Conservation (phyloP, 2,888 invertebrate genomes). For the Eupithecia vulgata region DNA sequence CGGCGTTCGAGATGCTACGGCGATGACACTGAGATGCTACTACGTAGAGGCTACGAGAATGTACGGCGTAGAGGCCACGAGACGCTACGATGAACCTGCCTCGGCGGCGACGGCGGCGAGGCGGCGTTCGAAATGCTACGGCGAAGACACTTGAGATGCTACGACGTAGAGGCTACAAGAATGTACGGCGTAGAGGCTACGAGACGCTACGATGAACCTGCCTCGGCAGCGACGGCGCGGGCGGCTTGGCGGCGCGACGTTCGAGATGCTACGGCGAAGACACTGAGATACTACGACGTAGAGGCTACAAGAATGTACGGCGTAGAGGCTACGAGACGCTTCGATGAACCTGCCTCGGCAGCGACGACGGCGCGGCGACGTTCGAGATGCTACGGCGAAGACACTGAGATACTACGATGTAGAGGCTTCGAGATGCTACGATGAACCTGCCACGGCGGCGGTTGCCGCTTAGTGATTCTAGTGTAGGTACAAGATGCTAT, state of each 20-base stretch:
- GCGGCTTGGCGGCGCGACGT: too few species aligned
- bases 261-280: not conserved
- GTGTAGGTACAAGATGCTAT: not conserved
- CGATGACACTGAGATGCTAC: not conserved
- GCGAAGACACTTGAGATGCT: not conserved
- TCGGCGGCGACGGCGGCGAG: too few species aligned
- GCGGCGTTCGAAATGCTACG: too few species aligned
- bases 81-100: not conserved
- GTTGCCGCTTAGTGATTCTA: not conserved
- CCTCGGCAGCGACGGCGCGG: too few species aligned
- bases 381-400: not conserved
- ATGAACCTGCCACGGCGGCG: too few species aligned
- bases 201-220: not conserved
- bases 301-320: not conserved
- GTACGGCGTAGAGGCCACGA: not conserved
- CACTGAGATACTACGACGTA: not conserved
- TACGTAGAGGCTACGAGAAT: not conserved
- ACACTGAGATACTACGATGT: not conserved
- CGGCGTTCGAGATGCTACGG: not conserved
- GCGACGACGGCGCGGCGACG: too few species aligned
- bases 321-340: not conserved
- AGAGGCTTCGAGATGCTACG: not conserved
- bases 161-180: not conserved
- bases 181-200: too few species aligned
- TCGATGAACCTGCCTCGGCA: too few species aligned